A percentile compares a stretch with the other conserved stretches of the same genome.
phyloP scores from a whole-genome alignment of 2,113 vertebrate species.

The Mixornis gularis region DNA sequence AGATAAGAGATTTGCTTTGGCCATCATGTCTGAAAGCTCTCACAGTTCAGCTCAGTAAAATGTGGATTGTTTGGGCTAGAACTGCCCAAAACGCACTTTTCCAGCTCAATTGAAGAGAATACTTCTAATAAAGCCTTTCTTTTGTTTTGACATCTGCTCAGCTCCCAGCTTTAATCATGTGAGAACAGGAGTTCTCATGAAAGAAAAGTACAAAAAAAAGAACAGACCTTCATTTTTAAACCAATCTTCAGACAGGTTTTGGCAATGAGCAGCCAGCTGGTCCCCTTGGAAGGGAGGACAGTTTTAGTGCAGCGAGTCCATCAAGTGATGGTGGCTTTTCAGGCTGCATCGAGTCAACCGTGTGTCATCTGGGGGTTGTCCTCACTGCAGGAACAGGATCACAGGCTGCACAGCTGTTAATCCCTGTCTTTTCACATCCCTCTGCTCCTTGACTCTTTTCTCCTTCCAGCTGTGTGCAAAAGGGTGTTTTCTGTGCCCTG shows the following conservation, averaged over 20 bases:
- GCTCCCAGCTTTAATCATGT: background rate
- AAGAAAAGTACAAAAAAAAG: background rate
- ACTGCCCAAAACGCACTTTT: background rate
- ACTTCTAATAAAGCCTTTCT: background rate
- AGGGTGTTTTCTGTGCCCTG: background rate
- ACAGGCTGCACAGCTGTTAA: background rate
- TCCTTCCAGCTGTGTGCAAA: background rate
- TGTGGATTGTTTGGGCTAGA: background rate
- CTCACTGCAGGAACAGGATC: background rate
- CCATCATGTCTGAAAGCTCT: background rate
- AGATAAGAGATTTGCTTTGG: background rate
- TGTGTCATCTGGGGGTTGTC: background rate
- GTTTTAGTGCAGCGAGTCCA: background rate
- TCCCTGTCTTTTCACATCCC: background rate
- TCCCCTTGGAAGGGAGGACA: background rate
- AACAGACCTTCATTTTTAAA: background rate
- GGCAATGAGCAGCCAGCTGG: background rate
- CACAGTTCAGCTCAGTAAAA: background rate
- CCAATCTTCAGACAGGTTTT: background rate
- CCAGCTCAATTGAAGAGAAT: background rate
- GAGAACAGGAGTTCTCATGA: background rate
- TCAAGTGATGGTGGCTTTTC: background rate
- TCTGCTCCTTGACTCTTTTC: background rate
- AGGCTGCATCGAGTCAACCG: fast-evolving
- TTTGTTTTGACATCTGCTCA: background rate